Evolutionary conservation across 2,888 invertebrate species (phyloP), one percentile per base, ranked within the genome.

Genomic region (Thereva unica): DNA sequence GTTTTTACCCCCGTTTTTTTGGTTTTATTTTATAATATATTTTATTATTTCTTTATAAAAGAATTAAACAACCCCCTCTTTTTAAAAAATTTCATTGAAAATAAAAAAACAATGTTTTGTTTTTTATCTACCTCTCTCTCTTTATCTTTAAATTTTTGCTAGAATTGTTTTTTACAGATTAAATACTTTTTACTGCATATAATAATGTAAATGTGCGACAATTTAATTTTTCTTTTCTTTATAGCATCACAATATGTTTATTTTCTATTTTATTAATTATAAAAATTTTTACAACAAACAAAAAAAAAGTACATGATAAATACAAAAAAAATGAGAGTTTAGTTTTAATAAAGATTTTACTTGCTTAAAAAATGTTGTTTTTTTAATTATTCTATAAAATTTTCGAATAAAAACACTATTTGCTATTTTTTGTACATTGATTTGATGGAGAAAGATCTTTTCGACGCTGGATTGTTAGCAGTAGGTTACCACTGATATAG

Each of bases 281-380:
- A 8, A 49, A 61, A 50, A 50, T 50, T 61, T 38, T 61, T 23
- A 23, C 23, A 23, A 23, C 23, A 23, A 61, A 50, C 34, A 61
- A 50, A 23, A 61, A 50, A 41, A 61, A 50, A 41, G 40, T 41
- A 50, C 41, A 61, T 61, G 34, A 50, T 23, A 23, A 23, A 23
- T 23, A 23, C 23, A 23, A 23, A 23, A 23, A 23, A 23, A 23
- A 23, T 50, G 59, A 57, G 12, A 59, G 23, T 37, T 45, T 61
- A 50, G 50, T 49, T 61, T 61, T 61, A 61, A 61, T 61, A 61
- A 61, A 61, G 61, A 61, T 61, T 61, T 61, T 61, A 61, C 61
- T 50, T 61, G 61, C 61, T 61, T 47, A 56, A 44, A 44, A 7
- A 57, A 9, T 41, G 42, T 41, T 42, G 41, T 55, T 34, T 57